Percentiles rank a stretch among this genome's conserved stretches.
These are phyloP conservation scores for Castor canadensis DNA, from an alignment of 2,113 vertebrate genomes.

Conservation along the genomic window DNA sequence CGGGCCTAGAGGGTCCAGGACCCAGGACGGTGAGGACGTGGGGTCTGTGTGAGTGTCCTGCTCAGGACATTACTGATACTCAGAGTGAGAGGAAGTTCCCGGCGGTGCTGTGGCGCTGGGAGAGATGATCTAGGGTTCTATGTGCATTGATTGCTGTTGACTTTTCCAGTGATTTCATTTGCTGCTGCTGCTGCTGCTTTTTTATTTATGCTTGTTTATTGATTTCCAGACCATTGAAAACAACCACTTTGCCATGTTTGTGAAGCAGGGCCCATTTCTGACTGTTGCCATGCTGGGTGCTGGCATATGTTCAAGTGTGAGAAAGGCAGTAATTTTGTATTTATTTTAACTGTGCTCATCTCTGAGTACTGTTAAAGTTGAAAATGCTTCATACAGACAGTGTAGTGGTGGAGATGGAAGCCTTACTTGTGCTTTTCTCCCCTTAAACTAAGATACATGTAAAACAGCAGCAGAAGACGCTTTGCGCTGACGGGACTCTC, in stretches of 20 bases:
- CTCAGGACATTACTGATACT: background rate
- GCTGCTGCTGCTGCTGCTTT: background rate
- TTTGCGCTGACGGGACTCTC: no score
- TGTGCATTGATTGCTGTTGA: background rate
- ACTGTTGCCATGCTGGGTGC: background rate
- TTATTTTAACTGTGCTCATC: background rate
- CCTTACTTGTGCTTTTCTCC: background rate
- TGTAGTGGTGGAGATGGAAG: background rate
- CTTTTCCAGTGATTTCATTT: no score
- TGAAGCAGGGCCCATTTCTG: background rate
- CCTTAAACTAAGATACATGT: background rate
- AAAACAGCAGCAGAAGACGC: no score
- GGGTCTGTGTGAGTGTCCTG: background rate
- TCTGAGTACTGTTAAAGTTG: background rate
- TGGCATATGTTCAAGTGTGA: background rate
- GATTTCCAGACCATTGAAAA: background rate
- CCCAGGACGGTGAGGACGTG: slow-evolving; percentile 81
- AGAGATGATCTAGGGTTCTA: no score
- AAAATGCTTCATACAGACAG: background rate
- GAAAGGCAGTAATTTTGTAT: background rate
- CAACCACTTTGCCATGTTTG: background rate
- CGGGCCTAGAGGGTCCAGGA: slow-evolving; percentile 74
- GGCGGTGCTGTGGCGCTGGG: background rate
- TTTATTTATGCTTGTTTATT: background rate
- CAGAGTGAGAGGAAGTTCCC: background rate